Evolutionary conservation across 2,113 vertebrate species (phyloP).

Genomic region (Protobothrops flavoviridis): DNA sequence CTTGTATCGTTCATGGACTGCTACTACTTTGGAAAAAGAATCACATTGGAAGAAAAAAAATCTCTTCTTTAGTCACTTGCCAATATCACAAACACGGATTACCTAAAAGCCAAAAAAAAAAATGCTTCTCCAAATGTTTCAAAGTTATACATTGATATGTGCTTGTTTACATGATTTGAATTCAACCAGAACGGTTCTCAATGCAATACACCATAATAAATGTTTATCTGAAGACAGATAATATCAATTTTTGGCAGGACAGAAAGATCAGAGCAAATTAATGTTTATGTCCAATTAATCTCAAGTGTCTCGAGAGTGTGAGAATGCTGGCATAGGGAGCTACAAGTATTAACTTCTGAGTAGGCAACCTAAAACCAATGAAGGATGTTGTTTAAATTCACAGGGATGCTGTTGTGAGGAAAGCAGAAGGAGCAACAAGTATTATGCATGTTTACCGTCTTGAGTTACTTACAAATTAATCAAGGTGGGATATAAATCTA

Average conservation of each 20-base stretch:
- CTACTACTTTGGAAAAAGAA: background rate
- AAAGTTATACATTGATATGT: background rate
- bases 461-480: background rate
- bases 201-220: background rate
- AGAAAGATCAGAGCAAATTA: background rate
- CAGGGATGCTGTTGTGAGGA: background rate
- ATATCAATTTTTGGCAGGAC: background rate
- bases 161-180: background rate
- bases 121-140: background rate
- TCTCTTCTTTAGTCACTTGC: background rate
- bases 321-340: background rate
- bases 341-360: background rate
- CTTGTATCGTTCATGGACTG: background rate
- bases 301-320: background rate
- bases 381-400: background rate
- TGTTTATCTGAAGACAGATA: background rate
- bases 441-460: background rate
- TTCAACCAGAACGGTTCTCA: background rate
- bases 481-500: background rate
- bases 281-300: background rate
- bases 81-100: background rate
- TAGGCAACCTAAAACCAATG: background rate
- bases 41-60: background rate
- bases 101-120: background rate
- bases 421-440: background rate